Conservation (phyloP, 2,113 vertebrate species). For the Carettochelys insculpta region DNA sequence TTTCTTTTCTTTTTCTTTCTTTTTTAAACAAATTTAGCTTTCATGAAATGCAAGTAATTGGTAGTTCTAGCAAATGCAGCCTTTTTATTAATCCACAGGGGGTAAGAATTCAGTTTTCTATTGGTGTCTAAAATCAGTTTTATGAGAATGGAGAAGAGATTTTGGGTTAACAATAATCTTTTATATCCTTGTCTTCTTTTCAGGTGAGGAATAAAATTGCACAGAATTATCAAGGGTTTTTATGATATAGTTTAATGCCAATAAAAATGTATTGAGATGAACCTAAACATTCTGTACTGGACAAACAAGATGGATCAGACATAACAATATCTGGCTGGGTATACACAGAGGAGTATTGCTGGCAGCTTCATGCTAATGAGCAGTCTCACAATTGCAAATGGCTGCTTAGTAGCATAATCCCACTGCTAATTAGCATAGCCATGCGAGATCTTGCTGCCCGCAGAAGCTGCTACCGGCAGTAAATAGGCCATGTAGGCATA, state of each 20-base stretch:
- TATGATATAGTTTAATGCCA: neutral
- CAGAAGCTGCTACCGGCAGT: no score
- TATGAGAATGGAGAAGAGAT: neutral
- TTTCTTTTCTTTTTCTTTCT: neutral
- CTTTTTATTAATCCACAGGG: slow-evolving; percentile 4
- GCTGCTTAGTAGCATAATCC: no score
- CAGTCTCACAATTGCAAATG: no score
- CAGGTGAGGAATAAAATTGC: neutral
- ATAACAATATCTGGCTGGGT: neutral
- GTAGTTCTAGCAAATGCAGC: neutral
- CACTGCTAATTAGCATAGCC: no score
- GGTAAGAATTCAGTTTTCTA: slow-evolving; percentile 14
- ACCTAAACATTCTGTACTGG: neutral
- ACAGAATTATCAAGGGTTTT: neutral
- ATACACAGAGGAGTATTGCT: no score
- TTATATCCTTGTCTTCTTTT: neutral
- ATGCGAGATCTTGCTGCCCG: no score
- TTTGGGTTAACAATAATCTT: neutral
- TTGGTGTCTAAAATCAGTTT: neutral
- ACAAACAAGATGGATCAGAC: neutral
- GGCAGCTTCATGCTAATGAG: no score
- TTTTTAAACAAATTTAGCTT: slow-evolving; percentile 25
- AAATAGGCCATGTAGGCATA: no score
- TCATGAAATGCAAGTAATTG: slow-evolving; percentile 1
- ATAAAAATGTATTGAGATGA: neutral